A percentile compares a stretch with the other conserved stretches of the same genome.
Evolutionary conservation across 2,888 invertebrate genomes (phyloP).

Genomic region (Ochlodes sylvanus): DNA sequence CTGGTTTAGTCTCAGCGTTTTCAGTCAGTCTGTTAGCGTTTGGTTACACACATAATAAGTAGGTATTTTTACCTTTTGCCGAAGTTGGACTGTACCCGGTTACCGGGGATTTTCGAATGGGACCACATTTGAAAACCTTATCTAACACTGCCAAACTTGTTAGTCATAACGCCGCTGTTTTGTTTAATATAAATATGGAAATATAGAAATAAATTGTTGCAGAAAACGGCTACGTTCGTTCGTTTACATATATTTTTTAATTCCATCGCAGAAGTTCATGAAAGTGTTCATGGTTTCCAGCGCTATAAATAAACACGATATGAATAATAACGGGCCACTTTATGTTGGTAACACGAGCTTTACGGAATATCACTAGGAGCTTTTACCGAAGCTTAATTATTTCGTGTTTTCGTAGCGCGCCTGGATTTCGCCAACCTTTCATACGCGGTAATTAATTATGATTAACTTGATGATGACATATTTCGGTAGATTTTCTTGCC

Average conservation of each 20-base stretch:
- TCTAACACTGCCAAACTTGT: too few species aligned
- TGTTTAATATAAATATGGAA: not conserved
- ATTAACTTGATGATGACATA: constrained; percentile 30
- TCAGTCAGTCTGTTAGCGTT: too few species aligned
- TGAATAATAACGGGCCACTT: constrained; percentile 21
- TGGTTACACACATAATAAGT: too few species aligned
- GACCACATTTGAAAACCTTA: too few species aligned
- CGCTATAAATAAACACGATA: constrained; percentile 11
- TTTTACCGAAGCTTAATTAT: constrained; percentile 33
- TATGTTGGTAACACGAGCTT: constrained; percentile 24
- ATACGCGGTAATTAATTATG: constrained; percentile 31
- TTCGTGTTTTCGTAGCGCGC: constrained; percentile 27
- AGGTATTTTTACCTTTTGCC: too few species aligned
- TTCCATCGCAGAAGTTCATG: not conserved
- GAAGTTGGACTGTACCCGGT: too few species aligned
- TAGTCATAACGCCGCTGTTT: too few species aligned
- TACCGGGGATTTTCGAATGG: too few species aligned
- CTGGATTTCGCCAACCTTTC: constrained; percentile 25
- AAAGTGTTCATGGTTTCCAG: constrained; percentile 1
- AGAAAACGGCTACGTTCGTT: not conserved
- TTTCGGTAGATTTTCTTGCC: constrained; percentile 10
- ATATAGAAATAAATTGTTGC: not conserved
- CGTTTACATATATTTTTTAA: constrained; percentile 9
- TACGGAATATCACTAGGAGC: constrained; percentile 30
- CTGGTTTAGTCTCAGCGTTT: too few species aligned